phyloP scores from a whole-genome alignment of 2,113 vertebrate species.

The Vombatus ursinus region DNA sequence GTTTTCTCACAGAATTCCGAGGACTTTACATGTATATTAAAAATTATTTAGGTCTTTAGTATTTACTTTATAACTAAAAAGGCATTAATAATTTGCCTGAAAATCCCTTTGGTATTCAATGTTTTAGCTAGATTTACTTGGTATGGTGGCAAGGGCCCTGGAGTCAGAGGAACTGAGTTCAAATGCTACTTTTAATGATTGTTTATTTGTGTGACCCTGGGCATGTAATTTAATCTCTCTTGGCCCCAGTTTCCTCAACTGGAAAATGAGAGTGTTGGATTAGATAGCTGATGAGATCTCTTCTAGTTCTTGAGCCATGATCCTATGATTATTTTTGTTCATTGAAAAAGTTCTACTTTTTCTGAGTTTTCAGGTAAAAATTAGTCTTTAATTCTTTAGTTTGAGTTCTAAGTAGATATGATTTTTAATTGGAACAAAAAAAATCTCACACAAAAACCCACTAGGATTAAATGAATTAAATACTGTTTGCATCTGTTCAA shows the following conservation, averaged over 20 bases:
- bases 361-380: neutral
- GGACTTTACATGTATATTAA: constrained; percentile 26
- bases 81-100: neutral
- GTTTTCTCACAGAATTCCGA: constrained; percentile 26
- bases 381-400: neutral
- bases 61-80: neutral
- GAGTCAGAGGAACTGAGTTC: neutral
- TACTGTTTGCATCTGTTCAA: neutral
- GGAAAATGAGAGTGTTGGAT: neutral
- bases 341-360: neutral
- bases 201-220: neutral
- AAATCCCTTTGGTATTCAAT: neutral
- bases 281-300: neutral
- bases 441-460: neutral
- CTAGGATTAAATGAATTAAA: neutral
- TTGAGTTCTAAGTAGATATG: neutral
- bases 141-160: neutral
- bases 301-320: neutral
- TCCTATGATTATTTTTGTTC: neutral
- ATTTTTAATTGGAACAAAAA: neutral
- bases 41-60: neutral
- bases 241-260: neutral
- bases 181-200: neutral
- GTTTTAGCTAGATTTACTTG: neutral
- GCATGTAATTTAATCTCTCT: neutral